Percentiles rank a stretch among this genome's conserved stretches.
phyloP scores from a whole-genome alignment of 2,888 invertebrate species.

The Euzophera pinguis region DNA sequence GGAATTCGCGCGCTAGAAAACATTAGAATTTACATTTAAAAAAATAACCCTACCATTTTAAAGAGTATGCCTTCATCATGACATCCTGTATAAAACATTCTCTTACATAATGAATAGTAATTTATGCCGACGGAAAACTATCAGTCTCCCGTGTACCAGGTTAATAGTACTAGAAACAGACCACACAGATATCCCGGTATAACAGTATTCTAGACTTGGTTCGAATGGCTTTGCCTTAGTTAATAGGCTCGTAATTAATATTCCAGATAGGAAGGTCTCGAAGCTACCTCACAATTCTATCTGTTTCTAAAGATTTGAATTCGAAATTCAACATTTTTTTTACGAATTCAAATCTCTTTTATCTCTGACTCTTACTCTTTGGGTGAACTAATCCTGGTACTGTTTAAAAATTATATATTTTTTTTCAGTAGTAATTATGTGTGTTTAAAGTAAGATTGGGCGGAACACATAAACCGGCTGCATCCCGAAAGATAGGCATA shows the following conservation, averaged over 20 bases:
- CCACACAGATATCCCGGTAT: slow-evolving; percentile 16
- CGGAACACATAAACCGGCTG: too few relatives aligned
- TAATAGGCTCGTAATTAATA: slow-evolving; percentile 16
- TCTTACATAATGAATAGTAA: slow-evolving; percentile 65
- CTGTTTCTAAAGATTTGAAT: too few relatives aligned
- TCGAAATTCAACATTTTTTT: too few relatives aligned
- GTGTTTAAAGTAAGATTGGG: too few relatives aligned
- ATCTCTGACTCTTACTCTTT: too few relatives aligned
- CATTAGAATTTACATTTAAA: slow-evolving; percentile 40
- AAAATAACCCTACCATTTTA: slow-evolving; percentile 39
- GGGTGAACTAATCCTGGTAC: too few relatives aligned
- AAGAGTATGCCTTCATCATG: slow-evolving; percentile 60
- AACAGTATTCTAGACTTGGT: slow-evolving; percentile 18
- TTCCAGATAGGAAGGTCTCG: slow-evolving; percentile 14
- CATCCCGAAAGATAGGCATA: too few relatives aligned
- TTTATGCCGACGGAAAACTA: slow-evolving; percentile 67
- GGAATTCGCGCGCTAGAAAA: slow-evolving; percentile 36
- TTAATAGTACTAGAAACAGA: slow-evolving; percentile 15
- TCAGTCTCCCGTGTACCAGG: slow-evolving; percentile 45
- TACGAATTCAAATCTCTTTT: background rate
- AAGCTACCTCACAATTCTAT: background rate
- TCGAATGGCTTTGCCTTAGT: slow-evolving; percentile 16
- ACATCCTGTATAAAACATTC: slow-evolving; percentile 73
- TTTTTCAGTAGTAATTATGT: too few relatives aligned
- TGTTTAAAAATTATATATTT: too few relatives aligned